Conservation (phyloP, 1,140 invertebrate genomes). For the Drosophila chauvacae region DNA sequence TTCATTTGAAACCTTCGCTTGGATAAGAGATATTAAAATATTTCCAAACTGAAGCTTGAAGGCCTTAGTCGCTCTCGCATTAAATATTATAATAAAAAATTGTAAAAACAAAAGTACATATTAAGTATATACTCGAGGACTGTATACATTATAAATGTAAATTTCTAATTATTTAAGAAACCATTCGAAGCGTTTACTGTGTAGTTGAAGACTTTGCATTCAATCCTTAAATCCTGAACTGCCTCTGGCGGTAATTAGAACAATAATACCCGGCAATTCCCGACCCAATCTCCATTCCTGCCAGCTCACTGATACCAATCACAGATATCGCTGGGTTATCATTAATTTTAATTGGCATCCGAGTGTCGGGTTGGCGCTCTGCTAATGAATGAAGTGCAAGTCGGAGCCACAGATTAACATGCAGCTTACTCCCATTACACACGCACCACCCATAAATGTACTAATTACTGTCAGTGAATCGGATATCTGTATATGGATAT, state of each 20-base stretch:
- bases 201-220: not conserved
- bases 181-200: not conserved
- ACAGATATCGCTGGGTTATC: slow-evolving; percentile 18
- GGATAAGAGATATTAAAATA: too few relatives aligned
- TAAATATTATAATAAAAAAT: too few relatives aligned
- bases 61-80: too few relatives aligned
- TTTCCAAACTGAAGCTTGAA: too few relatives aligned
- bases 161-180: too few relatives aligned
- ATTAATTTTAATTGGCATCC: slow-evolving; percentile 46
- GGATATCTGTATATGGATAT: not conserved
- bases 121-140: not conserved
- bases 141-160: too few relatives aligned
- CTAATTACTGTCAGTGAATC: slow-evolving; percentile 11
- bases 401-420: slow-evolving; percentile 38
- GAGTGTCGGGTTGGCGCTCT: slow-evolving; percentile 8
- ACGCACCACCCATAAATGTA: slow-evolving; percentile 17
- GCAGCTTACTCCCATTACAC: slow-evolving; percentile 36
- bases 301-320: slow-evolving; percentile 21
- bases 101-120: not conserved
- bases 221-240: not conserved
- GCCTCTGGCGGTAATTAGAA: not conserved
- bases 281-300: not conserved
- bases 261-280: not conserved
- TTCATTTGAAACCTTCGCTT: too few relatives aligned
- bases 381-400: slow-evolving; percentile 49